phyloP scores from a whole-genome alignment of 2,113 vertebrate genomes.

The Collichthys lucidus region DNA sequence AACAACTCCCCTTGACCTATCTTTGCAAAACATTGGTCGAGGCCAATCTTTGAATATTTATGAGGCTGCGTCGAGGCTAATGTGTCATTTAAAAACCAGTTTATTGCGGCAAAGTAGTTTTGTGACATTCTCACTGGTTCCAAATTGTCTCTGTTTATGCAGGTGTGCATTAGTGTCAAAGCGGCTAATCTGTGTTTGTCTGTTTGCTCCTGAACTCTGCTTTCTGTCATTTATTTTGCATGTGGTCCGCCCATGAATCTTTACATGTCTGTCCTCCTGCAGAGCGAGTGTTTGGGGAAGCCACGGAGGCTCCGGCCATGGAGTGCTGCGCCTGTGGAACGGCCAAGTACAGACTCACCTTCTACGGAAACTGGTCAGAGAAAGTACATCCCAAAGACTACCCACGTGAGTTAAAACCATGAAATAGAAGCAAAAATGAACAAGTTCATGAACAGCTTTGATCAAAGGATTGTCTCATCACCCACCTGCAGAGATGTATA shows the following conservation, averaged over 20 bases:
- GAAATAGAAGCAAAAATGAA: too few species aligned
- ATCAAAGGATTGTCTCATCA: too few species aligned
- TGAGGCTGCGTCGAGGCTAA: conserved; percentile 43
- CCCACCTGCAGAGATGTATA: too few species aligned
- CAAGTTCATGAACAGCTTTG: too few species aligned
- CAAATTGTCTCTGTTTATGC: conserved; percentile 36
- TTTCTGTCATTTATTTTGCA: neutral
- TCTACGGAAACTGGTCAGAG: conserved; percentile 98
- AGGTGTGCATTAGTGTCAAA: conserved; percentile 12
- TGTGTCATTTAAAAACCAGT: conserved; percentile 51
- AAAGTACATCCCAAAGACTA: conserved; percentile 96
- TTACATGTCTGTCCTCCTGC: conserved; percentile 22
- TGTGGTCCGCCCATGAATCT: neutral
- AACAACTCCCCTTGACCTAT: conserved; percentile 60
- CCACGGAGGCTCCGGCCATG: conserved; percentile 87
- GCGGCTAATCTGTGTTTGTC: neutral
- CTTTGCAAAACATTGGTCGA: conserved; percentile 57
- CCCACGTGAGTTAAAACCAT: conserved; percentile 88
- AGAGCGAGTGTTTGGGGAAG: conserved; percentile 86
- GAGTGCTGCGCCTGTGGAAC: conserved; percentile 98
- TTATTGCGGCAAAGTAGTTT: conserved; percentile 32
- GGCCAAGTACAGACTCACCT: conserved; percentile 96
- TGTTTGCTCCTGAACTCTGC: neutral
- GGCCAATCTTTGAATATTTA: conserved; percentile 66
- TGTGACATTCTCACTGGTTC: conserved; percentile 38